Conservation (phyloP, 1,140 invertebrate genomes). For the Eciton burchellii region DNA sequence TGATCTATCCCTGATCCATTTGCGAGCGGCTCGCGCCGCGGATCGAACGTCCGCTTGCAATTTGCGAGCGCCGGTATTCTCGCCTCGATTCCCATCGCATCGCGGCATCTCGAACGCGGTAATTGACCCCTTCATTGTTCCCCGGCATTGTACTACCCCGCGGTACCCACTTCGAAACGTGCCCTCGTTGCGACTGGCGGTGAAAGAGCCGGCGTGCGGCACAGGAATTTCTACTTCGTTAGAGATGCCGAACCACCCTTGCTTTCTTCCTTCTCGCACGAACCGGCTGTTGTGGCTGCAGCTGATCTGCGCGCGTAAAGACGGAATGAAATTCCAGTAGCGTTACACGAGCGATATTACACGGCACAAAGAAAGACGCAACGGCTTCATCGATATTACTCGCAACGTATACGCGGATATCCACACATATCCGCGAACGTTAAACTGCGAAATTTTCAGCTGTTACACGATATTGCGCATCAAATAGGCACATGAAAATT, state of each 20-base stretch:
- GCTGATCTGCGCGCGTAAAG: conserved; percentile 31
- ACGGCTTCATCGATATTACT: conserved; percentile 15
- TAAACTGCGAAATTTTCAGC: conserved; percentile 8
- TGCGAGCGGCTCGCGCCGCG: conserved; percentile 23
- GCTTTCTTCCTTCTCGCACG: conserved; percentile 20
- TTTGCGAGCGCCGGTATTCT: conserved; percentile 40
- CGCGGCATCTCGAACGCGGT: background rate
- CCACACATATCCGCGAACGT: background rate
- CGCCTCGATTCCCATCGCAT: conserved; percentile 39
- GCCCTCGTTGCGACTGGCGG: conserved; percentile 33
- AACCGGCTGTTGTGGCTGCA: conserved; percentile 3
- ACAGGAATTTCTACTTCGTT: conserved; percentile 68
- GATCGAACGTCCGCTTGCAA: conserved; percentile 23
- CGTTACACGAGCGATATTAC: conserved; percentile 45
- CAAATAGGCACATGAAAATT: background rate
- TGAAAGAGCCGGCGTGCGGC: conserved; percentile 10
- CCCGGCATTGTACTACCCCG: conserved; percentile 8
- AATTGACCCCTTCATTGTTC: conserved; percentile 67
- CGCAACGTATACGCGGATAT: no score
- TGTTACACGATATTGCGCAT: background rate
- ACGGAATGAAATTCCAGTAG: conserved; percentile 54
- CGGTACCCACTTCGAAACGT: conserved; percentile 45
- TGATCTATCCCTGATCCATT: background rate
- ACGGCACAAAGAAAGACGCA: conserved; percentile 7
- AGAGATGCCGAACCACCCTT: conserved; percentile 21